These are phyloP conservation scores for Periphyllus acericola DNA, from an alignment of 2,888 invertebrate species.

Conservation along the genomic window DNA sequence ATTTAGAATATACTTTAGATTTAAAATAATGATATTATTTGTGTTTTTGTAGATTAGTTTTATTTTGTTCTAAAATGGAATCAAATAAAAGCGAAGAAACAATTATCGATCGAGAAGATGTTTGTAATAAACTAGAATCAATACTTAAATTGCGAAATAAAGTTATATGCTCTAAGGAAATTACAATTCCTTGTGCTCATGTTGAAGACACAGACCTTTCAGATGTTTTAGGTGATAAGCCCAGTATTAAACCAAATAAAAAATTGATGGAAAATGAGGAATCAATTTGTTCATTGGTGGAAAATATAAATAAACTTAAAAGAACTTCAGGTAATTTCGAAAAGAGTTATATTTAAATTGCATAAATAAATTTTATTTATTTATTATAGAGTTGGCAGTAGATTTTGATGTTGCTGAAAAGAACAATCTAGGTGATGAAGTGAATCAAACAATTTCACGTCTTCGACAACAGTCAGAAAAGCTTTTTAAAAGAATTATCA, in stretches of 20 bases:
- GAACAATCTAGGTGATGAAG: neutral
- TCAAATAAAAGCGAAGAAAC: neutral
- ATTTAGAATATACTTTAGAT: too few species aligned
- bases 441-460: neutral
- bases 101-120: neutral
- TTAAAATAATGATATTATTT: too few species aligned
- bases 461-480: conserved; percentile 21
- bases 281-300: neutral
- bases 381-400: conserved; percentile 30
- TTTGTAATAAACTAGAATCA: neutral
- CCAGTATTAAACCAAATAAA: neutral
- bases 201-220: neutral
- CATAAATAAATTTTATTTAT: neutral
- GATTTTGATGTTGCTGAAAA: neutral
- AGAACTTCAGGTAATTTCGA: conserved; percentile 19
- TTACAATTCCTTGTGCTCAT: neutral
- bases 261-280: neutral
- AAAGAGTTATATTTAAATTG: neutral
- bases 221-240: neutral
- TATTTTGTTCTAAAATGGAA: neutral
- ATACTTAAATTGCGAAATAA: conserved; percentile 6
- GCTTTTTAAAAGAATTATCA: conserved; percentile 26
- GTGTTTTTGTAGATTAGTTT: neutral
- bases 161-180: neutral
- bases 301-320: conserved; percentile 19